Evolutionary conservation across 1,140 invertebrate species (phyloP).

Genomic region (Caerostris extrusa): DNA sequence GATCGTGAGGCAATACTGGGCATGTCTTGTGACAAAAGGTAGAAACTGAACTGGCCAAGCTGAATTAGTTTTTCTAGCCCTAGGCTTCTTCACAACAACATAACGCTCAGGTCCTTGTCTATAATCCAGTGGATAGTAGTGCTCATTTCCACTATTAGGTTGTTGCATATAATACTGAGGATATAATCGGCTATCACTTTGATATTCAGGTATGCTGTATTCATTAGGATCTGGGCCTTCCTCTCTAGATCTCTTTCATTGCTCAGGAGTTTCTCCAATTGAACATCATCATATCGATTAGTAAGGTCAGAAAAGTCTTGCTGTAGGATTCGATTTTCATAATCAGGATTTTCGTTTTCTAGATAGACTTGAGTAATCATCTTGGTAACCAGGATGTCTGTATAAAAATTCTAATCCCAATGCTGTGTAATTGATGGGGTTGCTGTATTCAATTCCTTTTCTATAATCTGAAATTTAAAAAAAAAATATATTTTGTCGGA

Average conservation of each 20-base stretch:
- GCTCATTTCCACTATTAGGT: constrained; percentile 27
- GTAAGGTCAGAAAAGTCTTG: constrained; percentile 61
- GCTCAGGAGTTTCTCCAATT: constrained; percentile 57
- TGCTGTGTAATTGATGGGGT: constrained; percentile 82
- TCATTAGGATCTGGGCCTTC: constrained; percentile 55
- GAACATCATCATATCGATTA: constrained; percentile 68
- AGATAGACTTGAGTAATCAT: constrained; percentile 72
- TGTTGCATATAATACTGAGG: constrained; percentile 71
- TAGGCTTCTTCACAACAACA: constrained; percentile 19
- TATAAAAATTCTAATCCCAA: constrained; percentile 82
- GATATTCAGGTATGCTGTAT: constrained; percentile 66
- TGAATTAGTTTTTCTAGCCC: constrained; percentile 42
- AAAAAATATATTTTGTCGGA: too few relatives aligned
- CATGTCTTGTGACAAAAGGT: not conserved
- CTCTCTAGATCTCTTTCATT: constrained; percentile 40
- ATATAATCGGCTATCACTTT: constrained; percentile 55
- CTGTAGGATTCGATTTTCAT: constrained; percentile 65
- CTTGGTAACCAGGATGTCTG: constrained; percentile 81
- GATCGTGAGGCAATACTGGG: not conserved
- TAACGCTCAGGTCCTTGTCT: constrained; percentile 26
- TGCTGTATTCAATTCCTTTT: constrained; percentile 80
- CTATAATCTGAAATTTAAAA: constrained; percentile 80
- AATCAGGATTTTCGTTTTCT: constrained; percentile 72
- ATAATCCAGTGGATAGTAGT: constrained; percentile 63
- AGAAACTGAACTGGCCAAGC: constrained; percentile 27